phyloP scores from a whole-genome alignment of 2,888 invertebrate genomes.

The Pollenia griseotomentosa region DNA sequence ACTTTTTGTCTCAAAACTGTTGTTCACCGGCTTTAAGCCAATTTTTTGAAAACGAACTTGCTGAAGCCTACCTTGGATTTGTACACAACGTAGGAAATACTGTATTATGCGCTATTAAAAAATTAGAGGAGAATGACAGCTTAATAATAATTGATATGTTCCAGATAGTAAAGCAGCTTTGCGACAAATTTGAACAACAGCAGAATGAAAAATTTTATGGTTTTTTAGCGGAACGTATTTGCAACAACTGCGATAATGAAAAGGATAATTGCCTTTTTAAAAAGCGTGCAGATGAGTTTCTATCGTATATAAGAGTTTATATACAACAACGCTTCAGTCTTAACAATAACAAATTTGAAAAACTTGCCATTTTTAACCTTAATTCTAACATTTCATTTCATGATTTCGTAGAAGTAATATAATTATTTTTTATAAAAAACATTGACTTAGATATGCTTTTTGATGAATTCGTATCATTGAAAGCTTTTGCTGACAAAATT shows the following conservation, averaged over 20 bases:
- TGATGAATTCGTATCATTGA: constrained; percentile 31
- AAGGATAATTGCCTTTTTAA: constrained; percentile 19
- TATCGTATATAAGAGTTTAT: not conserved
- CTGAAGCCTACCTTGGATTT: constrained; percentile 12
- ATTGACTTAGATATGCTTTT: constrained; percentile 27
- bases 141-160: constrained; percentile 52
- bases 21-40: constrained; percentile 49
- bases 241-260: constrained; percentile 13
- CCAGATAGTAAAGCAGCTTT: constrained; percentile 31
- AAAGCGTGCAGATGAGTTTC: constrained; percentile 24
- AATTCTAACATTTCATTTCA: not conserved
- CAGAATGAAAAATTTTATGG: constrained; percentile 43
- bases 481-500: constrained; percentile 37
- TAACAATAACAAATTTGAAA: too few species aligned
- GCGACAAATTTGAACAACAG: constrained; percentile 35
- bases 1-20: constrained; percentile 49
- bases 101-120: constrained; percentile 1
- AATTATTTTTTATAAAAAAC: constrained; percentile 38
- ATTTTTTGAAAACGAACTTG: constrained; percentile 12
- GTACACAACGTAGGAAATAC: constrained; percentile 15
- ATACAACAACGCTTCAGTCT: too few species aligned
- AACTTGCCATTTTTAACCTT: constrained; percentile 13
- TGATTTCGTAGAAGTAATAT: not conserved
- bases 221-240: constrained; percentile 18
- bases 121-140: constrained; percentile 29